Evolutionary conservation across 2,797 vertebrate genomes (phyloP), one percentile per base, ranked within the genome.

Genomic region (Gymnoscopelus microlampas): DNA sequence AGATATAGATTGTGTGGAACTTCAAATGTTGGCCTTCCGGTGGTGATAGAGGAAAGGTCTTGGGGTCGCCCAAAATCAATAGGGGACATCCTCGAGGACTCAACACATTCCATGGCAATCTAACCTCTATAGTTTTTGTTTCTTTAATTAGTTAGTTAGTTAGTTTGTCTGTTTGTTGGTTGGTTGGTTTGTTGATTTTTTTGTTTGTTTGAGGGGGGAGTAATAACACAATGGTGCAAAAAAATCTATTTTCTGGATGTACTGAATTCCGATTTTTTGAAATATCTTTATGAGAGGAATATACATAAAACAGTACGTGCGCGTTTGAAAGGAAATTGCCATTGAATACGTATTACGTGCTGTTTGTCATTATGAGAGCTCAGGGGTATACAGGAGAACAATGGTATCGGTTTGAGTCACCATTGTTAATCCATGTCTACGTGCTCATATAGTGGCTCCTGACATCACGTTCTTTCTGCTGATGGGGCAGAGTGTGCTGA

Each of bases 401-500:
- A 60, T 48, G 68, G 15, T 44, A 35, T 5, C 44, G 26, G 24
- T 56, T 64, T 49, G 11, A 39, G 29, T 32, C 5, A 12, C 15
- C 51, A 12, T 54, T 56, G 50, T 60, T 24, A 47, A 74, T 12
- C 10, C 69, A 15, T 26, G 39, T 65, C 26, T 68, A 66, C 60
- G 13, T 23, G 12, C 19, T 51, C 47, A 12, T 11, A 3, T 29
- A 44, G 39, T 50, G 29, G 32, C 60, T 75, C 9, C 56, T 72
- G 71, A 35, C 62, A 57, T 75, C 76, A 73, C 51, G 47, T 76
- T 70, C 68, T 57, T 76, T 70, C 68, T 57, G 78, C 78, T 76
- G 78, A 87, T 74, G 64, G 73, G 75, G 75, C 75, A 78, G 63
- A 29, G 63, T 53, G 63, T 53, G 68, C 3, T 62, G 10, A 66